Percentiles rank a stretch among this genome's conserved stretches.
Conservation (phyloP, 2,113 vertebrate genomes). For the Eurypyga helias region DNA sequence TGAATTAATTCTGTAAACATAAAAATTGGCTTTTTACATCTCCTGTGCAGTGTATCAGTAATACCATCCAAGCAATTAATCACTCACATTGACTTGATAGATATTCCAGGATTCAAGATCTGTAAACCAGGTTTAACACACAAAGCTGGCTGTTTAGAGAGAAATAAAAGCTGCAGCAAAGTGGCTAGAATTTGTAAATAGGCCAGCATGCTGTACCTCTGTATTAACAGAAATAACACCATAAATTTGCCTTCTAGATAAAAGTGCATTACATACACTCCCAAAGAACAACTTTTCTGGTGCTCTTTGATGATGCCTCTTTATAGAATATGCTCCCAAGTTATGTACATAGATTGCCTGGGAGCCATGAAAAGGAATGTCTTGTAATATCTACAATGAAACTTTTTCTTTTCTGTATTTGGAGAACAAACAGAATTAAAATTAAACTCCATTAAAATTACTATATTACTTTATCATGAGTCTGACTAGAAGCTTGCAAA, state of each 20-base stretch:
- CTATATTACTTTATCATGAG: neutral
- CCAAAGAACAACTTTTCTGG: neutral
- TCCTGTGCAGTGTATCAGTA: neutral
- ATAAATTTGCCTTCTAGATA: neutral
- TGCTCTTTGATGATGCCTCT: neutral
- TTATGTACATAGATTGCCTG: neutral
- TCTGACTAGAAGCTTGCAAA: conserved; percentile 15
- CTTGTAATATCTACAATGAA: neutral
- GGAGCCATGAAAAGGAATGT: neutral
- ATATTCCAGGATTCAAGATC: neutral
- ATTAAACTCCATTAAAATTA: neutral
- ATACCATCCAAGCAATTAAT: neutral
- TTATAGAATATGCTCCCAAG: neutral
- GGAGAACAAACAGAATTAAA: neutral
- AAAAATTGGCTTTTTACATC: neutral
- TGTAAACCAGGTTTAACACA: neutral
- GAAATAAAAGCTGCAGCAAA: neutral
- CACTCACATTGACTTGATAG: neutral
- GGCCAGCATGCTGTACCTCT: neutral
- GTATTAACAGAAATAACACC: neutral
- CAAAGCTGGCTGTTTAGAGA: neutral
- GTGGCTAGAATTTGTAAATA: neutral
- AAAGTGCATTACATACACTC: neutral
- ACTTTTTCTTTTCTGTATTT: neutral
- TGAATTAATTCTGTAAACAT: neutral